phyloP scores from a whole-genome alignment of 2,113 vertebrate species.

The Corythornis vintsioides region DNA sequence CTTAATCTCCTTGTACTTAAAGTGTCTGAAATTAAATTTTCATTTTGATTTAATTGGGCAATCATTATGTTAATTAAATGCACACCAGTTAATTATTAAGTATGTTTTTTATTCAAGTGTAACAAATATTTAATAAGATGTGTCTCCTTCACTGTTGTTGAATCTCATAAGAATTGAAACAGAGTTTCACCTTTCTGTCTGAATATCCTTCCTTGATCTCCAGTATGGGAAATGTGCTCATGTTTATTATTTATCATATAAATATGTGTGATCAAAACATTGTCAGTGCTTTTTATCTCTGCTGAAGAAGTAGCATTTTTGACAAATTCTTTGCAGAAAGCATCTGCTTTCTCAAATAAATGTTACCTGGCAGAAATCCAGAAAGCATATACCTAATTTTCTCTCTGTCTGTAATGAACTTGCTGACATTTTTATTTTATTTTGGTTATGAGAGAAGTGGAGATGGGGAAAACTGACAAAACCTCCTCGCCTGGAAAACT shows the following conservation, averaged over 20 bases:
- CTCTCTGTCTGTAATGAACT: slow-evolving; percentile 24
- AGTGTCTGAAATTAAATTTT: slow-evolving; percentile 57
- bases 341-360: slow-evolving; percentile 1
- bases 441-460: neutral
- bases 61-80: slow-evolving; percentile 65
- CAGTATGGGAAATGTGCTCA: slow-evolving; percentile 18
- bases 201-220: slow-evolving; percentile 47
- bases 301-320: slow-evolving; percentile 21
- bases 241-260: slow-evolving; percentile 62
- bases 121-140: slow-evolving; percentile 61
- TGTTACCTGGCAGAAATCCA: slow-evolving; percentile 36
- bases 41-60: slow-evolving; percentile 59
- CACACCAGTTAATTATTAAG: slow-evolving; percentile 59
- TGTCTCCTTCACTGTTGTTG: neutral
- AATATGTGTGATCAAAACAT: slow-evolving; percentile 55
- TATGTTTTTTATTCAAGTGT: slow-evolving; percentile 56
- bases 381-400: neutral
- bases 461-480: neutral
- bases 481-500: neutral
- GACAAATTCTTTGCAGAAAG: slow-evolving; percentile 31
- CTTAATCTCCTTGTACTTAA: slow-evolving; percentile 34
- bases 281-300: slow-evolving; percentile 51
- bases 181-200: slow-evolving; percentile 35
- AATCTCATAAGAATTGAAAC: neutral
- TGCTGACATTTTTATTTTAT: slow-evolving; percentile 2